Percentiles rank a stretch among this genome's conserved stretches.
These are phyloP conservation scores for Synaphobranchus kaupii DNA, from an alignment of 2,797 vertebrate genomes.

Conservation along the genomic window DNA sequence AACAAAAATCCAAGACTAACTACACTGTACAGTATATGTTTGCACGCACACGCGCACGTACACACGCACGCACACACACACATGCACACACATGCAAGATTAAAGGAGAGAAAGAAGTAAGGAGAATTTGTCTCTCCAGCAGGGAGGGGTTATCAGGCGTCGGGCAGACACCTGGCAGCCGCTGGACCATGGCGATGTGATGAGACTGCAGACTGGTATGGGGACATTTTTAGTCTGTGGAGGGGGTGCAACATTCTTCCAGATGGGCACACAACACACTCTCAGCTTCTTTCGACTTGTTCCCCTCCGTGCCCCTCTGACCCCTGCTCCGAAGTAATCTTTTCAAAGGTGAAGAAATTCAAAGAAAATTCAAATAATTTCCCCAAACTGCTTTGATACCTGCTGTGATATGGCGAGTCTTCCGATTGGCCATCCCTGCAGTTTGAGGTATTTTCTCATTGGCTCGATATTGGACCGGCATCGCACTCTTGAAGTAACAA, in stretches of 20 bases:
- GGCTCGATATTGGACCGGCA: background rate
- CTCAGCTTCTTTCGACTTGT: background rate
- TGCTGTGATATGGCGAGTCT: background rate
- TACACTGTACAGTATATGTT: too few relatives aligned
- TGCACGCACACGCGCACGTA: background rate
- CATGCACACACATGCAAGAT: background rate
- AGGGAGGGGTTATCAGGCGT: background rate
- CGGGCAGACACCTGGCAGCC: constrained; percentile 13
- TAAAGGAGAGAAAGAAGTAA: background rate
- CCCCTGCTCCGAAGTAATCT: background rate
- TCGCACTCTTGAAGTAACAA: background rate
- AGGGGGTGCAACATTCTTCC: constrained; percentile 7
- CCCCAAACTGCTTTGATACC: background rate
- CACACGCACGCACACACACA: background rate
- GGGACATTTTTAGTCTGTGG: background rate
- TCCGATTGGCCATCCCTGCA: background rate
- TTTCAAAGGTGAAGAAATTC: constrained; percentile 29
- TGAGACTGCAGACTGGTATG: constrained; percentile 3
- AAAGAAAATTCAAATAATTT: background rate
- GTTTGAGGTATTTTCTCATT: background rate
- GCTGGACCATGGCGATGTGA: background rate
- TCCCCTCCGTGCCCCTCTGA: background rate
- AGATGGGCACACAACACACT: constrained; percentile 21
- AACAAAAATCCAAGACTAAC: background rate
- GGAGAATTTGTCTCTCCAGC: background rate